phyloP scores from a whole-genome alignment of 2,113 vertebrate genomes.

The Heterotilapia buettikoferi region DNA sequence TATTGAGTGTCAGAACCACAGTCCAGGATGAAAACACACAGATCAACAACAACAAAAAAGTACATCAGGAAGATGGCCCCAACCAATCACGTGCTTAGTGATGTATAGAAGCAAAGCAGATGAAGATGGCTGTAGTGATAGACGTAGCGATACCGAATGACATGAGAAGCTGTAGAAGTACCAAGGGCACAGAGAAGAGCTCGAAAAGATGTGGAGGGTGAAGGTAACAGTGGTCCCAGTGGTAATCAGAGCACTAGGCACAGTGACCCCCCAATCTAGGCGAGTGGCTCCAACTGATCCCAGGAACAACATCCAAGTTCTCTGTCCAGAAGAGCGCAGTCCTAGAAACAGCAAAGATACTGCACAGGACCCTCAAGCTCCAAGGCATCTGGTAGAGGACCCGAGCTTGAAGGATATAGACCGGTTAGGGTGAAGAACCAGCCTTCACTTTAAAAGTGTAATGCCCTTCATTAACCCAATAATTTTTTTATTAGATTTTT shows the following conservation, averaged over 20 bases:
- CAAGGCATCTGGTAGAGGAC: not conserved
- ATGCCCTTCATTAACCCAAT: not conserved
- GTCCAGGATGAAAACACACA: not conserved
- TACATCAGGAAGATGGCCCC: not conserved
- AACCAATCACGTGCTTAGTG: not conserved
- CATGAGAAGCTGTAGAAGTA: not conserved
- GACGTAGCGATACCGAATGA: not conserved
- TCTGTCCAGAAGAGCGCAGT: not conserved
- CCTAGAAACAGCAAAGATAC: not conserved
- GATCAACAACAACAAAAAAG: not conserved
- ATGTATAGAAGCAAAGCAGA: not conserved
- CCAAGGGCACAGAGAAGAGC: not conserved
- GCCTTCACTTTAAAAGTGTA: not conserved
- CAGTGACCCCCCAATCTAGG: not conserved
- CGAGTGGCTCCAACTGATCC: not conserved
- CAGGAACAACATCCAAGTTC: not conserved
- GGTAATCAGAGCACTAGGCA: not conserved
- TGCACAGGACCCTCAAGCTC: not conserved
- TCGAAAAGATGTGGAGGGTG: not conserved
- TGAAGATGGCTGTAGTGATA: not conserved
- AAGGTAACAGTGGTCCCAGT: not conserved
- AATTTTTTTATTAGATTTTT: not conserved
- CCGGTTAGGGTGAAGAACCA: not conserved
- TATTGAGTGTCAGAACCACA: not conserved
- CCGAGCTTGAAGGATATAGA: not conserved